phyloP scores from a whole-genome alignment of 1,140 invertebrate genomes.

The Paracyclopina nana region DNA sequence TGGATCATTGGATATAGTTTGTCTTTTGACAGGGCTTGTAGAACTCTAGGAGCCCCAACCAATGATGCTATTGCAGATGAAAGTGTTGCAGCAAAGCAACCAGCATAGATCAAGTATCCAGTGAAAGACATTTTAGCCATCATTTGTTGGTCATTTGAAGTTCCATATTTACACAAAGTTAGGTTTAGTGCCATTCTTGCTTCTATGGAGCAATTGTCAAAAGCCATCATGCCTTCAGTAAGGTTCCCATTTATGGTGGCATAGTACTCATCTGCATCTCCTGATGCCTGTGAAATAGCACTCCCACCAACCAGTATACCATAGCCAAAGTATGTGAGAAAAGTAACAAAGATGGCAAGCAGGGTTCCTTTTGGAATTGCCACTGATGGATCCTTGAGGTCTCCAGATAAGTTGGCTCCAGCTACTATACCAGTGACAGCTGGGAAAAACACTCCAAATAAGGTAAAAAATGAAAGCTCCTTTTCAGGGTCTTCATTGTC shows the following conservation, averaged over 20 bases:
- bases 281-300: conserved; percentile 52
- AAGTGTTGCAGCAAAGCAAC: conserved; percentile 87
- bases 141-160: conserved; percentile 10
- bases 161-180: conserved; percentile 1
- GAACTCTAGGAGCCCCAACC: conserved; percentile 69
- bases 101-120: conserved; percentile 77
- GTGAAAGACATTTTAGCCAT: conserved; percentile 73
- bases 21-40: conserved; percentile 79
- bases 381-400: conserved; percentile 30
- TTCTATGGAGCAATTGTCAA: conserved; percentile 3
- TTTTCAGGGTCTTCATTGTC: conserved; percentile 42
- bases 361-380: conserved; percentile 55
- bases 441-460: conserved; percentile 89
- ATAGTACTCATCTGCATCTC: conserved; percentile 25
- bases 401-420: conserved; percentile 88
- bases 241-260: neutral
- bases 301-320: conserved; percentile 50
- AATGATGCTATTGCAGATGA: conserved; percentile 87
- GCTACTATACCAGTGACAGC: conserved; percentile 90
- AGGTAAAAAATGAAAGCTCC: conserved; percentile 61
- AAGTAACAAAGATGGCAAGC: conserved; percentile 61
- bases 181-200: neutral
- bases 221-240: neutral
- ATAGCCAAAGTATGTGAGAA: conserved; percentile 59
- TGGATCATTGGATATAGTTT: conserved; percentile 80